Conservation (phyloP, 1,140 invertebrate species). For the Manduca sexta region DNA sequence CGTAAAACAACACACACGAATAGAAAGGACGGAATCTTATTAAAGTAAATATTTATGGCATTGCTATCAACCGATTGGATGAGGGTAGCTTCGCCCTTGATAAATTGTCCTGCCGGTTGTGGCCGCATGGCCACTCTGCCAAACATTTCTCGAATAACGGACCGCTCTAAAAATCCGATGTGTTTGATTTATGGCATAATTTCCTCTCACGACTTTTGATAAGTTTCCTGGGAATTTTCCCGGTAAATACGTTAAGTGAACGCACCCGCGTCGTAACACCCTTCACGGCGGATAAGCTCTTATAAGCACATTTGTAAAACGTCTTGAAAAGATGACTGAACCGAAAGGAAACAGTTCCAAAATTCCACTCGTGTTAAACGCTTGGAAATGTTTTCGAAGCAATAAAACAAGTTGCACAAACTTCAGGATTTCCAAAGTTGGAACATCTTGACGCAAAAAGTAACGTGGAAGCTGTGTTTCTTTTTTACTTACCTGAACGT, state of each 20-base stretch:
- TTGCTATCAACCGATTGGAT: constrained; percentile 67
- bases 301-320: not conserved
- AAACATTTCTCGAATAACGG: constrained; percentile 50
- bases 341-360: constrained; percentile 9
- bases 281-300: not conserved
- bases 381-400: constrained; percentile 22
- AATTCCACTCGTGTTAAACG: constrained; percentile 24
- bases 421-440: constrained; percentile 62
- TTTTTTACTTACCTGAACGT: constrained; percentile 65
- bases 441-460: constrained; percentile 53
- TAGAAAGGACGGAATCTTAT: constrained; percentile 71
- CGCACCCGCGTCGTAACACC: not conserved
- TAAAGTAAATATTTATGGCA: constrained; percentile 74
- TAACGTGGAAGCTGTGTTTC: constrained; percentile 55
- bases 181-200: constrained; percentile 53
- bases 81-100: constrained; percentile 58
- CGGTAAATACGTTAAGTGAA: constrained; percentile 13
- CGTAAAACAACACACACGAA: constrained; percentile 63
- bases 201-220: constrained; percentile 45
- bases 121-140: constrained; percentile 44
- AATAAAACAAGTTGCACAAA: constrained; percentile 33
- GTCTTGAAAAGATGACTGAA: not conserved
- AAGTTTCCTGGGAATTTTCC: constrained; percentile 24
- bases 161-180: constrained; percentile 46
- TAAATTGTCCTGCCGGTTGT: constrained; percentile 57